Conservation (phyloP, 2,888 invertebrate genomes). For the Lepidonotus clava region DNA sequence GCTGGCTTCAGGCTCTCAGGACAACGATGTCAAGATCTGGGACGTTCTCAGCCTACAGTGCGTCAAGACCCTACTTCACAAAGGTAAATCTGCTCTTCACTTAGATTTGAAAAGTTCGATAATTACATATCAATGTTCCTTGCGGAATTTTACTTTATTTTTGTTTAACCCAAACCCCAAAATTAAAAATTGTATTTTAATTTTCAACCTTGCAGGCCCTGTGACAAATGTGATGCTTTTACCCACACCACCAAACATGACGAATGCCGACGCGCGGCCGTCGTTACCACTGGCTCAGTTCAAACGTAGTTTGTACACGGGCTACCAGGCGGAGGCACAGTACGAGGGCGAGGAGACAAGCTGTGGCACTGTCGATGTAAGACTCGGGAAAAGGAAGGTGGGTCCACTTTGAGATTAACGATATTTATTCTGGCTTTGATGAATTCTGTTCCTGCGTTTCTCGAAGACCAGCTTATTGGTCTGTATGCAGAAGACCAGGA, state of each 20-base stretch:
- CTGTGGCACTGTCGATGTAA: slow-evolving; percentile 8
- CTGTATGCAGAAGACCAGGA: no score
- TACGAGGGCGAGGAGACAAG: slow-evolving; percentile 24
- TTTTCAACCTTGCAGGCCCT: slow-evolving; percentile 37
- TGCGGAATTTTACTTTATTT: neutral
- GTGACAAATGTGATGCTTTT: slow-evolving; percentile 41
- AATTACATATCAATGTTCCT: neutral
- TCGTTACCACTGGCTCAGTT: slow-evolving; percentile 36
- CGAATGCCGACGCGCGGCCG: slow-evolving; percentile 31
- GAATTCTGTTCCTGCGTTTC: no score
- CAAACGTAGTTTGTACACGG: slow-evolving; percentile 16
- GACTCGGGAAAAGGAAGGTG: slow-evolving; percentile 32
- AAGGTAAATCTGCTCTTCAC: no score
- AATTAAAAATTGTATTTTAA: neutral
- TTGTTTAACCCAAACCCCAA: neutral
- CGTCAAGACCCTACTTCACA: slow-evolving; percentile 86
- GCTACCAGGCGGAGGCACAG: neutral
- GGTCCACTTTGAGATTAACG: no score
- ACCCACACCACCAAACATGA: slow-evolving; percentile 15
- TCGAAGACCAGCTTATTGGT: no score
- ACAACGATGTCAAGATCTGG: slow-evolving; percentile 89
- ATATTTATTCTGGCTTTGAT: no score
- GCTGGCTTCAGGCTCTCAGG: slow-evolving; percentile 89
- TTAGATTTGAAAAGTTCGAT: no score
- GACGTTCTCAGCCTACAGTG: slow-evolving; percentile 89